Evolutionary conservation across 2,113 vertebrate genomes (phyloP).

Genomic region (Columbina picui): DNA sequence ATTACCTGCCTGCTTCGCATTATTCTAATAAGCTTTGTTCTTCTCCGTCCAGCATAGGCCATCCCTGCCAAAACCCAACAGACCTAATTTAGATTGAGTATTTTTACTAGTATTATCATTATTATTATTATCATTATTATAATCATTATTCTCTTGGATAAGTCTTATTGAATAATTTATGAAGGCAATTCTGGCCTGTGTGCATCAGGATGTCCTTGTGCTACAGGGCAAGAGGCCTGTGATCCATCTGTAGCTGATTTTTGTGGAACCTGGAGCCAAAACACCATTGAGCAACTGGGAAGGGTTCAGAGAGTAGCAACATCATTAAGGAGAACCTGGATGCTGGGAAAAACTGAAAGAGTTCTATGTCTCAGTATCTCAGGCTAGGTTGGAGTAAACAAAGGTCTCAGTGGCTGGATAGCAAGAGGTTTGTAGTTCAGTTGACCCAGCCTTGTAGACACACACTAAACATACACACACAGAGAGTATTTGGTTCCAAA

Average conservation of each 20-base stretch:
- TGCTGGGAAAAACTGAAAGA: not conserved
- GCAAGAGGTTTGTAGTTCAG: not conserved
- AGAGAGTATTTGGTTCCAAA: not conserved
- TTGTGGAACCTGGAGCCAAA: not conserved
- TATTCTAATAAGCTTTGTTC: not conserved
- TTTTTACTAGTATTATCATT: not conserved
- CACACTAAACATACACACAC: not conserved
- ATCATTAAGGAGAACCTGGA: not conserved
- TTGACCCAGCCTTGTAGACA: not conserved
- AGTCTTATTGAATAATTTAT: not conserved
- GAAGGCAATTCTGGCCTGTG: not conserved
- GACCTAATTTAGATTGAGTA: not conserved
- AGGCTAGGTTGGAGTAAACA: not conserved
- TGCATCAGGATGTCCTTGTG: not conserved
- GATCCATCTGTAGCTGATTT: not conserved
- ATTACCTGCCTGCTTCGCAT: not conserved
- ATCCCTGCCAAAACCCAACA: not conserved
- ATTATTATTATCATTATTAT: not conserved
- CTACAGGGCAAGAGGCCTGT: not conserved
- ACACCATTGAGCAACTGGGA: not conserved
- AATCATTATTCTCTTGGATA: not conserved
- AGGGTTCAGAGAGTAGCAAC: not conserved
- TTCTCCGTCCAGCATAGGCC: not conserved
- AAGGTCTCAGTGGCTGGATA: not conserved
- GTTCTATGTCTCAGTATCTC: not conserved